Base-by-base conservation (phyloP, 1,140 invertebrate species). In the Drosophila chauvacae region DNA sequence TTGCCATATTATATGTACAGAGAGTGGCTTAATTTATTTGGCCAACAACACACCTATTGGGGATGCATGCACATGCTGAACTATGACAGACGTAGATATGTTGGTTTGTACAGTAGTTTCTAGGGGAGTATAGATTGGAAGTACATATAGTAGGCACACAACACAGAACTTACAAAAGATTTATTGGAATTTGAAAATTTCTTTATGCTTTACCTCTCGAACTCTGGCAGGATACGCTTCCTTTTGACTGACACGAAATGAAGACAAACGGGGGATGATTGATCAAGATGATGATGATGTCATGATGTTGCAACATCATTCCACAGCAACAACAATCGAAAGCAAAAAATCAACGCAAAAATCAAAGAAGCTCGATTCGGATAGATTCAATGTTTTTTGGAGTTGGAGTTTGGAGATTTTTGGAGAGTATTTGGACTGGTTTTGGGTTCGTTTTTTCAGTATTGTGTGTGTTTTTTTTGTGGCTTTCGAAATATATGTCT, bases 241-340 rank as follows among this genome's bases (percentile, higher is more conserved):
- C 84, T 87, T 20, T 86, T 84, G 84, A 88, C 84, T 88, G 84
- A 88, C 81, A 88, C 85, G 69, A 83, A 86, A 79, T 79, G 71
- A 86, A 86, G 84, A 86, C 84, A 81, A 86, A 83, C 63, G 55
- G 33, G 72, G 48, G 62, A 77, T 77, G 73, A 50, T 55, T 37
- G 66, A 77, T 62, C 53, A 51, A 55, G 82, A 64, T 78, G 82
- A 59, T 78, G 60, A 39, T 76, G 73, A 51, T 76, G 73, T 69
- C 47, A 77, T 69, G 83, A 86, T 77, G 83, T 63, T 53, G 57
- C 75, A 79, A 74, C 81, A 77, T 55, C 57, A 84, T 73, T 55
- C 80, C 58, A 81, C 60, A 74, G 80, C 77, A 81, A 65, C 72
- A 77, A 76, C 69, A 80, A 84, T 45, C 51, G 57, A 77, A 85